These are phyloP conservation scores for Homarus gammarus DNA, from an alignment of 2,888 invertebrate species.

Conservation along the genomic window DNA sequence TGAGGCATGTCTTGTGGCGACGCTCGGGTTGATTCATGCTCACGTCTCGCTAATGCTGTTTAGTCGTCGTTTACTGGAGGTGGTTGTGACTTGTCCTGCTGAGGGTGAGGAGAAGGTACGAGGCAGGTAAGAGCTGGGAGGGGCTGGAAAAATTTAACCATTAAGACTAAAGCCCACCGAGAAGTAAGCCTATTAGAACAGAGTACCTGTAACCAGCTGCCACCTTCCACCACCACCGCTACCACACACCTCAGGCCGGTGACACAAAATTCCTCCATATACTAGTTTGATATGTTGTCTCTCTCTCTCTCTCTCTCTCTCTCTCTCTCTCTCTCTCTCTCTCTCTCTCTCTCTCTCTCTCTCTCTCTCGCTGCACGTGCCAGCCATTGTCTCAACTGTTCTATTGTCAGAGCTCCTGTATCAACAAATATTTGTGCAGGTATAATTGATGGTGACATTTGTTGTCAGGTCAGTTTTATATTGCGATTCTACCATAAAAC, in stretches of 20 bases:
- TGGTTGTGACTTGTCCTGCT: background rate
- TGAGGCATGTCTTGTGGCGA: too few species aligned
- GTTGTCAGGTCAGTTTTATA: background rate
- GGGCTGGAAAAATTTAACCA: background rate
- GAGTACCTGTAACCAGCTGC: too few species aligned
- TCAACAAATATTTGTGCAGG: background rate
- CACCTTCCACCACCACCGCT: too few species aligned
- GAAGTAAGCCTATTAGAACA: too few species aligned
- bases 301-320: slow-evolving; percentile 30
- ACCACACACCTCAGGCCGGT: too few species aligned
- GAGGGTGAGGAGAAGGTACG: background rate
- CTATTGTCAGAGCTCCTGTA: background rate
- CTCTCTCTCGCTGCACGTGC: slow-evolving; percentile 17
- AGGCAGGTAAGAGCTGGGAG: background rate
- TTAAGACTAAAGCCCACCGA: too few species aligned
- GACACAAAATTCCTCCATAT: too few species aligned
- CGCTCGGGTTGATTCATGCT: background rate
- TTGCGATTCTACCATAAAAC: background rate
- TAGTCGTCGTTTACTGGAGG: background rate
- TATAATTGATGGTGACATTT: background rate
- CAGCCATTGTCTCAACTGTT: background rate
- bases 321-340: slow-evolving; percentile 45
- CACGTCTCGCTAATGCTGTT: background rate
- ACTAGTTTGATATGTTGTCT: too few species aligned
- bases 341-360: slow-evolving; percentile 33